Base-by-base conservation (phyloP, 2,888 invertebrate genomes). In the Acleris emargana region DNA sequence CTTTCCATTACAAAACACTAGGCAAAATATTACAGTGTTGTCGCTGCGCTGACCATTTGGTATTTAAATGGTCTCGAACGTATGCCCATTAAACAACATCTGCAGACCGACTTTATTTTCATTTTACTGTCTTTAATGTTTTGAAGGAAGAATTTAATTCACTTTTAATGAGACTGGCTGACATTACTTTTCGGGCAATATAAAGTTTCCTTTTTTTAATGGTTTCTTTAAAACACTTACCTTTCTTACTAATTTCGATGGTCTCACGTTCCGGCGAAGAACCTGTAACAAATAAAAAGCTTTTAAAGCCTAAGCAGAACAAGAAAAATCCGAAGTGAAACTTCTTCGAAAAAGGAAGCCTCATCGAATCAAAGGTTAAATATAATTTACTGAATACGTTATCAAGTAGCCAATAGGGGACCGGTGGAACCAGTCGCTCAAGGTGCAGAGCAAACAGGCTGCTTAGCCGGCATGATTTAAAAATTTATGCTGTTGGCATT, bases 221-320 rank as follows among this genome's bases (percentile, higher is more conserved):
- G 62, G 59, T 67, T 68, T 74, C 69, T 62, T 71, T 59, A 67
- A 68, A 68, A 54, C 60, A 68, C 69, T 73, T 87, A 91, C 91
- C 91, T 91, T 91, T 91, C 78, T 91, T 89, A 75, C 76, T 88
- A 79, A 81, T 86, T 77, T 91, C 91, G 76, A 73, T 76, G 72
- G 87, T 69, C 76, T 89, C 91, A 58, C 84, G 80, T 74, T 89
- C 91, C 69, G 88, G 89, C 58, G 91, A 82, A 70, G 87, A 84
- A 75, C 86, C 91, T 91, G 87, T 54, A 90, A 89, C 79, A 83
- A 64, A 78, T 52, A 64, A 55, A 64, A 49, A 47, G 5, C 53
- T 67, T 67, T 54, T 52, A 53, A 52, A 53, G 20, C 55, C 22
- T 61, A 50, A 55, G 38, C 58, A 58, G 28, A 58, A 67, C 47